phyloP scores from a whole-genome alignment of 2,113 vertebrate genomes.

The Raja brachyura region DNA sequence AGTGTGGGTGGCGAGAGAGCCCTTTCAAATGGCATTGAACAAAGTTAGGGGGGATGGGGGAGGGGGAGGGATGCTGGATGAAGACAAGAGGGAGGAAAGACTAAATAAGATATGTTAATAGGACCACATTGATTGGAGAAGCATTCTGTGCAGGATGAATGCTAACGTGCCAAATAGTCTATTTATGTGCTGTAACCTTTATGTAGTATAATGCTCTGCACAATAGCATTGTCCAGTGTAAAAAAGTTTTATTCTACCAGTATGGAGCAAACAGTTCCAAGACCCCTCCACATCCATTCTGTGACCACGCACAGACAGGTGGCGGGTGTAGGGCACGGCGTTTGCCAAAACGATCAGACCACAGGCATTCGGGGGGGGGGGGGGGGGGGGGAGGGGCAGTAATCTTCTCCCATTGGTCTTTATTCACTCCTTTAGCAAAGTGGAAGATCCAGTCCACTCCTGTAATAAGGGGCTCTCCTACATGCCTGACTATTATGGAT shows the following conservation, averaged over 20 bases:
- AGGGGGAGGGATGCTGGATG: neutral
- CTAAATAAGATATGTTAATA: neutral
- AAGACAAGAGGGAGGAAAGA: neutral
- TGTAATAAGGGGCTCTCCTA: neutral
- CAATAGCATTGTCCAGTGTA: neutral
- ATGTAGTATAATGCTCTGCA: neutral
- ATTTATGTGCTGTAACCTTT: neutral
- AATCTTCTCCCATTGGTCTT: neutral
- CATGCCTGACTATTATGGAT: neutral
- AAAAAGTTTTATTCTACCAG: neutral
- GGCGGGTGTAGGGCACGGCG: neutral
- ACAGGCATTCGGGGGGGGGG: neutral
- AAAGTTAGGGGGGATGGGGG: neutral
- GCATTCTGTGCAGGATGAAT: neutral
- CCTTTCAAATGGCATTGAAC: neutral
- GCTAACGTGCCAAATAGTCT: neutral
- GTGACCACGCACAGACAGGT: neutral
- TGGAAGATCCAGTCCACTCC: neutral
- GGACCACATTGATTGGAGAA: neutral
- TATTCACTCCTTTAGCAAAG: neutral
- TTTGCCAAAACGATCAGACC: neutral
- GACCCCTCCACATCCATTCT: neutral
- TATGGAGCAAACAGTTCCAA: neutral
- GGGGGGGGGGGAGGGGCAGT: neutral
- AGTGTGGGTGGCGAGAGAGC: neutral